Evolutionary conservation across 2,797 vertebrate species (phyloP), one percentile per base, ranked within the genome.

Genomic region (Gastrophryne carolinensis): DNA sequence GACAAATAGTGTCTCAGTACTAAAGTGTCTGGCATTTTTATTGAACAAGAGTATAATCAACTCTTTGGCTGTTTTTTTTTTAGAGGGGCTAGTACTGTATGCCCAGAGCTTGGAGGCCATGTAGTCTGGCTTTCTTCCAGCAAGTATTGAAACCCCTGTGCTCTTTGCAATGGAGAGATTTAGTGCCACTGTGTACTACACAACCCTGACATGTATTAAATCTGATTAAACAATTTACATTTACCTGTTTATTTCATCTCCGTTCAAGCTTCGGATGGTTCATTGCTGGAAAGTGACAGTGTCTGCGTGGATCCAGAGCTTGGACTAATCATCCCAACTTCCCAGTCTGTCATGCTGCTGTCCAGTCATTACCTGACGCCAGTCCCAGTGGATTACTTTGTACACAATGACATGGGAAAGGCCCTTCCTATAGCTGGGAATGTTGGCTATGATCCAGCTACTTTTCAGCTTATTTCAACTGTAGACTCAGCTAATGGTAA

Each of bases 361-460:
- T 83, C 83, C 78, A 90, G 83, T 2, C 89, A 91, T 34, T 90
- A 92, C 80, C 81, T 83, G 57, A 89, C 86, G 79, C 75, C 89
- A 0, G 88, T 94, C 34, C 92, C 94, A 0, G 58, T 81, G 0
- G 86, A 92, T 68, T 90, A 89, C 81, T 94, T 95, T 50, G 64
- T 98, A 39, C 93, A 97, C 74, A 92, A 92, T 0, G 86, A 92
- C 58, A 96, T 94, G 0, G 90, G 92, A 26, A 87, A 85, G 29
- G 81, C 95, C n/a, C 85, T 97, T 70, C 93, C 91, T 0, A 47
- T 94, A 35, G 82, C 87, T 17, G 95, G 95, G 11, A 95, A 94
- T 0, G 65, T 96, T 54, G 90, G 90, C 24, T 96, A 91, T 0
- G 92, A 96, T 78, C 88, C 93, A 2, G 23, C 79, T 50, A 87